A percentile compares a stretch with the other conserved stretches of the same genome.
These are phyloP conservation scores for Prionace glauca DNA, from an alignment of 2,797 vertebrate genomes.

Conservation along the genomic window DNA sequence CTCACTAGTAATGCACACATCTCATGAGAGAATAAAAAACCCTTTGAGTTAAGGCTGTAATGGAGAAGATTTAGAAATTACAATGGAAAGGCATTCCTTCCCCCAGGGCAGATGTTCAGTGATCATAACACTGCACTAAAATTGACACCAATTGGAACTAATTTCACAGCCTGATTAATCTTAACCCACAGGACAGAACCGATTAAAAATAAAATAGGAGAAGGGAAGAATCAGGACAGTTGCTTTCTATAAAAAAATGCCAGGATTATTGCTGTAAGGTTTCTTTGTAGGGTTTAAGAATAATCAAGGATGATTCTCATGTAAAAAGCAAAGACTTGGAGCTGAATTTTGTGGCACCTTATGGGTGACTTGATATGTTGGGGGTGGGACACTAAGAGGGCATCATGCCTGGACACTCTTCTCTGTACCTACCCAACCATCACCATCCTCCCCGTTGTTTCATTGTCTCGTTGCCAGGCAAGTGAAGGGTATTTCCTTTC, in stretches of 20 bases:
- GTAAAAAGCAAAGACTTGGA: neutral
- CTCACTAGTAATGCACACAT: too few relatives aligned
- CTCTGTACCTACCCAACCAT: neutral
- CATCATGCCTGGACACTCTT: neutral
- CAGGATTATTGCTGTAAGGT: neutral
- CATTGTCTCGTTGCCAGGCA: neutral
- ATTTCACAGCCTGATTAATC: neutral
- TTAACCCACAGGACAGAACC: neutral
- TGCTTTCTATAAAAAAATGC: neutral
- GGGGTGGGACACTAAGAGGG: too few relatives aligned
- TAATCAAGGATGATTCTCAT: neutral
- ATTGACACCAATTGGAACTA: neutral
- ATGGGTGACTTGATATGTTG: too few relatives aligned
- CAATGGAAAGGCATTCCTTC: neutral
- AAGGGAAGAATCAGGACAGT: neutral
- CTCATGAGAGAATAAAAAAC: too few relatives aligned
- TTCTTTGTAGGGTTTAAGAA: neutral
- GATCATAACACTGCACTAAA: neutral
- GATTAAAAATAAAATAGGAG: neutral
- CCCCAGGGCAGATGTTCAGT: neutral
- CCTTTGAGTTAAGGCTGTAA: neutral
- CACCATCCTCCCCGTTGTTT: too few relatives aligned
- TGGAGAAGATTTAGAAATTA: neutral
- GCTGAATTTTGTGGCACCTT: neutral
- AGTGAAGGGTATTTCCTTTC: too few relatives aligned